Evolutionary conservation across 2,113 vertebrate species (phyloP), one percentile per base, ranked within the genome.

Genomic region (Notarius lentiginosus): DNA sequence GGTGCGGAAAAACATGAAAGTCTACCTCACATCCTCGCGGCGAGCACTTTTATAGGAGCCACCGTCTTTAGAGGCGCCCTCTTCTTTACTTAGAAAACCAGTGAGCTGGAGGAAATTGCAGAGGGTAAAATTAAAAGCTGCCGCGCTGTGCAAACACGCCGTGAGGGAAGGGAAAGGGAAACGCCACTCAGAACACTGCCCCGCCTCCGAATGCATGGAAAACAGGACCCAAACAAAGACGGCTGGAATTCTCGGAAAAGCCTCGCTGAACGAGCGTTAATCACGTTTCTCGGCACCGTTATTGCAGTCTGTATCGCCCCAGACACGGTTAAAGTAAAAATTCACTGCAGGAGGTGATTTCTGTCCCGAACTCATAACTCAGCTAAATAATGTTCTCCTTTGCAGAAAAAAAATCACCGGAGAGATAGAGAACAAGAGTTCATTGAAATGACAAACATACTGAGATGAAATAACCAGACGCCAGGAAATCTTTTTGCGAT

Each of bases 31-130:
- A 86, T 87, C 72, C 87, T 75, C 75, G 30, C 30, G 76, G 77
- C 87, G 86, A 83, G 68, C 77, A 17, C 91, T 51, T 68, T 88
- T 90, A 90, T 83, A 87, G 86, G 20, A 80, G 84, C 89, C 65
- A 70, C 58, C 63, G 84, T 90, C 89, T 91, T 90, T 90, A 89
- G 86, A 80, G 87, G 83, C 86, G 79, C 82, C 58, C 85, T 79
- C 86, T 86, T 84, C 90, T 92, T 93, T 91, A 92, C 92, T 94
- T 93, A 92, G 89, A 92, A 94, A 93, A 89, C 84, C 84, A 91
- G 91, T 88, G 86, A 85, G 88, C 91, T 90, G 83, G 80, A 88
- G 88, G 89, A 91, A 94, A 91, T 90, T 90, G 90, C 83, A 87
- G 82, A 93, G 93, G 93, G 90, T 77, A 89, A 92, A 93, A 91